Percentiles rank a stretch among this genome's conserved stretches.
Evolutionary conservation across 2,797 vertebrate species (phyloP).

Genomic region (Cottoperca gobio): DNA sequence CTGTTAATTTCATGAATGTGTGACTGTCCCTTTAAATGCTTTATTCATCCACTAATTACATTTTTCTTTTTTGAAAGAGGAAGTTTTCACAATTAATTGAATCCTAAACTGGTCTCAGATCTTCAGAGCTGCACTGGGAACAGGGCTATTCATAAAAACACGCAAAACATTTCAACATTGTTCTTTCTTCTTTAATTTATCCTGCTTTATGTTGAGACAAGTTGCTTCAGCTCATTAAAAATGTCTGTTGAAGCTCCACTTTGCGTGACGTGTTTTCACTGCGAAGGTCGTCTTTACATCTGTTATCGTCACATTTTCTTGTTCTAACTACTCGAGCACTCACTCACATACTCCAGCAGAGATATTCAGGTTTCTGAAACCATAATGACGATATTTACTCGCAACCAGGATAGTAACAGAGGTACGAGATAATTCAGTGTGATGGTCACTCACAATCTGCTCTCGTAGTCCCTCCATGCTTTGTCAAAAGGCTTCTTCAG

Average conservation of each 20-base stretch:
- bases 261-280: neutral
- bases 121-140: neutral
- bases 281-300: neutral
- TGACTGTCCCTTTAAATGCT: too few relatives aligned
- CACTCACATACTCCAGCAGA: neutral
- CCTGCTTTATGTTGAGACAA: neutral
- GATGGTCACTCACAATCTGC: conserved; percentile 66
- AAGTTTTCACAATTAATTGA: too few relatives aligned
- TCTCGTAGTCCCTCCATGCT: conserved; percentile 74
- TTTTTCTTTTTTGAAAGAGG: too few relatives aligned
- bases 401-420: neutral
- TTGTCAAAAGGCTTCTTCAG: conserved; percentile 74
- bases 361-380: neutral
- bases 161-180: neutral
- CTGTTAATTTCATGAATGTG: too few relatives aligned
- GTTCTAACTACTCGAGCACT: neutral
- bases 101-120: neutral
- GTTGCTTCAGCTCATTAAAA: neutral
- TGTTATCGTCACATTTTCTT: neutral
- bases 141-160: too few relatives aligned
- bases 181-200: neutral
- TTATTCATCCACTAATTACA: too few relatives aligned
- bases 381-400: conserved; percentile 1
- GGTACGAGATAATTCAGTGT: neutral
- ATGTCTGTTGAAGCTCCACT: too few relatives aligned